phyloP scores from a whole-genome alignment of 1,140 invertebrate species.

The Heliothis virescens region DNA sequence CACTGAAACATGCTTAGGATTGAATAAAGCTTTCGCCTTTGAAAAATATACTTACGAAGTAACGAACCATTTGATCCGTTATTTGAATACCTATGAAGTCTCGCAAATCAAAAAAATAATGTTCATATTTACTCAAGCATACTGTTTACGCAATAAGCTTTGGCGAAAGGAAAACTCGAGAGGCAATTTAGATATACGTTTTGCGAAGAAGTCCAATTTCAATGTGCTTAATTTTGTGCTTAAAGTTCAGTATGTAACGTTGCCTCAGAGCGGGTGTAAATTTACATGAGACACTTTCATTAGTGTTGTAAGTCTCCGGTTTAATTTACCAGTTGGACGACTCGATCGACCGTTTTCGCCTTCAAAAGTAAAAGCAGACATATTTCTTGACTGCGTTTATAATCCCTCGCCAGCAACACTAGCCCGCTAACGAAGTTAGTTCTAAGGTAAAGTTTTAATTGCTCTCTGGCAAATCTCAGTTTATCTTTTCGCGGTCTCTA shows the following conservation, averaged over 20 bases:
- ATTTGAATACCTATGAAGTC: constrained; percentile 46
- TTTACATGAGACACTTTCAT: constrained; percentile 61
- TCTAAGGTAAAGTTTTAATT: constrained; percentile 84
- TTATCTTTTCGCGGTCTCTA: constrained; percentile 79
- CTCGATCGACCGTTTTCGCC: constrained; percentile 55
- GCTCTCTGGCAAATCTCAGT: constrained; percentile 77
- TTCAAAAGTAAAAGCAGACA: constrained; percentile 72
- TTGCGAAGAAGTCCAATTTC: constrained; percentile 29
- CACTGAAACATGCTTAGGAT: constrained; percentile 52
- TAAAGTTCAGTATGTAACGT: constrained; percentile 17
- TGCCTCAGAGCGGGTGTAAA: constrained; percentile 50
- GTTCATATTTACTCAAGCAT: constrained; percentile 30
- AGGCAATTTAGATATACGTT: constrained; percentile 35
- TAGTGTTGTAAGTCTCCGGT: constrained; percentile 57
- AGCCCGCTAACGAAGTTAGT: constrained; percentile 79
- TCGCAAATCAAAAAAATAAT: constrained; percentile 33
- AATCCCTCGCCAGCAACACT: constrained; percentile 71
- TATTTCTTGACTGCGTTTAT: constrained; percentile 72
- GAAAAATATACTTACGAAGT: constrained; percentile 51
- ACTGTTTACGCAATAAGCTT: constrained; percentile 21
- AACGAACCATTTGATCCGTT: constrained; percentile 51
- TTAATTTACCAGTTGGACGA: constrained; percentile 66
- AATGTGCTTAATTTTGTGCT: constrained; percentile 31
- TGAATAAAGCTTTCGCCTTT: constrained; percentile 51
- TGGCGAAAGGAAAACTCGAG: neutral